phyloP scores from a whole-genome alignment of 2,888 invertebrate species.

The Epinotia demarniana region DNA sequence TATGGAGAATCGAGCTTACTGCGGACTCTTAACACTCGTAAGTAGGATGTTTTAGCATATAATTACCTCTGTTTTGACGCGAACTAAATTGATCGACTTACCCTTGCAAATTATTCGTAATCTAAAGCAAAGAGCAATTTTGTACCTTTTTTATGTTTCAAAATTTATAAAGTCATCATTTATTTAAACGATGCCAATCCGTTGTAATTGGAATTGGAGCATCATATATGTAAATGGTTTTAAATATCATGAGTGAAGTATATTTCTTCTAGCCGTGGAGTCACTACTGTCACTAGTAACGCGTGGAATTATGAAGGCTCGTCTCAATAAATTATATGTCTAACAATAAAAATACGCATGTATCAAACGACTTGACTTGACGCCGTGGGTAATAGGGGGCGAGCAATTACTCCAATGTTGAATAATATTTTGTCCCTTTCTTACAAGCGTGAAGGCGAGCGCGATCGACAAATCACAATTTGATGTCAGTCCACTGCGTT shows the following conservation, averaged over 20 bases:
- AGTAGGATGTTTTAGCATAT: conserved; percentile 20
- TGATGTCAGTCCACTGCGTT: neutral
- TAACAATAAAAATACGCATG: too few relatives aligned
- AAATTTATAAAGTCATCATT: neutral
- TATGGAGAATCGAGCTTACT: too few relatives aligned
- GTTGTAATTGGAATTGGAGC: neutral
- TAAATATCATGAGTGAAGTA: neutral
- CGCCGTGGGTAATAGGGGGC: too few relatives aligned
- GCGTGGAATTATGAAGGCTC: too few relatives aligned
- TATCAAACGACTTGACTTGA: too few relatives aligned
- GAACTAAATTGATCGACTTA: conserved; percentile 10
- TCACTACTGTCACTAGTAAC: too few relatives aligned
- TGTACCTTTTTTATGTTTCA: neutral
- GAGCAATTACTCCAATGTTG: too few relatives aligned
- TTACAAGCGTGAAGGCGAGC: neutral
- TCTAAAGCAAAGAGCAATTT: neutral
- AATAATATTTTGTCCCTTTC: too few relatives aligned
- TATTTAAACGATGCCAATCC: neutral
- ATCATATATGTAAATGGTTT: neutral
- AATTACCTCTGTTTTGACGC: conserved; percentile 33
- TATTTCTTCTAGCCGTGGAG: neutral
- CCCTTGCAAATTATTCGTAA: conserved; percentile 12
- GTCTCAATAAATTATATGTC: too few relatives aligned
- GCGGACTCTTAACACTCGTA: conserved; percentile 13
- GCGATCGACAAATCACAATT: neutral